Evolutionary conservation across 2,113 vertebrate species (phyloP).

Genomic region (Origma solitaria): DNA sequence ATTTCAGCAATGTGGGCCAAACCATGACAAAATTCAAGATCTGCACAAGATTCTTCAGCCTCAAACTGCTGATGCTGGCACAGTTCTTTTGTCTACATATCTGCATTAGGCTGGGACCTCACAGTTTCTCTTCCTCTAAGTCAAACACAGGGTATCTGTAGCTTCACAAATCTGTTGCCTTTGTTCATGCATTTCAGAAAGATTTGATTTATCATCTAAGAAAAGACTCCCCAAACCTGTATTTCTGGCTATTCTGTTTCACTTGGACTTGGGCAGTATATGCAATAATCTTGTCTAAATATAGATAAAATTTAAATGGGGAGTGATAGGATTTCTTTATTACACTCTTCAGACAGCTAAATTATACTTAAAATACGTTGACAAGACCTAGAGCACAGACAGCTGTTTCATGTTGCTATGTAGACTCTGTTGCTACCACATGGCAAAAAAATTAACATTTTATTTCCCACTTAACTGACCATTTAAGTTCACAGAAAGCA

Average conservation of each 20-base stretch:
- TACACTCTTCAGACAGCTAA: conserved; percentile 4
- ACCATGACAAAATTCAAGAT: not conserved
- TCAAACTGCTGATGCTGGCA: not conserved
- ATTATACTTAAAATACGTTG: not conserved
- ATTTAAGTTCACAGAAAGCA: conserved; percentile 4
- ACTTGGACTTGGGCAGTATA: not conserved
- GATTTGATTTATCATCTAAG: not conserved
- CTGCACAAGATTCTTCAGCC: not conserved
- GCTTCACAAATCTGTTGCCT: not conserved
- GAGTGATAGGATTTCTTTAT: not conserved
- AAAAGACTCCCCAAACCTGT: not conserved
- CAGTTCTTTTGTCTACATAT: not conserved
- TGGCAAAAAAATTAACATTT: not conserved
- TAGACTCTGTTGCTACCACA: conserved; percentile 6
- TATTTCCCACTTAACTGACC: not conserved
- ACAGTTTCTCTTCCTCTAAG: not conserved
- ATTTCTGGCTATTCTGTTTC: not conserved
- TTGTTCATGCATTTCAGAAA: not conserved
- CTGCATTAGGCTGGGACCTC: not conserved
- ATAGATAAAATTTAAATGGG: not conserved
- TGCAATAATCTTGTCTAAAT: not conserved
- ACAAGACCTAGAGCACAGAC: not conserved
- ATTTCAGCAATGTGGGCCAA: not conserved
- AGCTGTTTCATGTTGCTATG: conserved; percentile 26
- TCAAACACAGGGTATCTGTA: not conserved